A percentile compares a stretch with the other conserved stretches of the same genome.
These are phyloP conservation scores for Enhydra lutris DNA, from an alignment of 2,113 vertebrate species.

Conservation along the genomic window DNA sequence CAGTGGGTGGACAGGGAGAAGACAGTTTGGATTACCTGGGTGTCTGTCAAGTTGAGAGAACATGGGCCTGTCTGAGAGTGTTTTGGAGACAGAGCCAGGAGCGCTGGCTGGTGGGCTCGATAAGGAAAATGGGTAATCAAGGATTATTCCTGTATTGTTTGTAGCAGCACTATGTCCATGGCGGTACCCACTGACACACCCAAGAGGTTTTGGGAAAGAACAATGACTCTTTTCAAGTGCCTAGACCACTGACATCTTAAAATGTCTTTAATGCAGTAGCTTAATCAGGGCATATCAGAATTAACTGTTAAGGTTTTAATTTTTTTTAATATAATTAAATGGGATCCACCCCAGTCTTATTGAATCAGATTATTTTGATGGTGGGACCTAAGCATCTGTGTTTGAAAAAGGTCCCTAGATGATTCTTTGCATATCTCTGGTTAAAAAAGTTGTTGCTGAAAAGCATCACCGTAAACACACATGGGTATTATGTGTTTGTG, in stretches of 20 bases:
- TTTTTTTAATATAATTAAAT: not conserved
- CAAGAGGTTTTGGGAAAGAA: not conserved
- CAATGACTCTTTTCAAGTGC: not conserved
- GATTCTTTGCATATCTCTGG: not conserved
- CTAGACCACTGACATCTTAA: not conserved
- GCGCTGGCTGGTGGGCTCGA: rapidly evolving
- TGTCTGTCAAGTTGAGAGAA: not conserved
- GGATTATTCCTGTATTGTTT: not conserved
- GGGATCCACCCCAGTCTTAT: not conserved
- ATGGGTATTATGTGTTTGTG: not conserved
- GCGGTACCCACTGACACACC: not conserved
- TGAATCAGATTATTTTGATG: not conserved
- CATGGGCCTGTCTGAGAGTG: not conserved
- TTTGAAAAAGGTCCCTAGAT: not conserved
- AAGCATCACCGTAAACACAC: not conserved
- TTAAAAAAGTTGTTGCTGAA: not conserved
- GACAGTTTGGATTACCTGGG: not conserved
- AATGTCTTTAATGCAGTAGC: not conserved
- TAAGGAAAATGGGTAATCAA: not conserved
- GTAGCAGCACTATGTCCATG: not conserved
- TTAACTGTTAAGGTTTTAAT: not conserved
- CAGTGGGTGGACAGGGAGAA: not conserved
- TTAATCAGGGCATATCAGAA: not conserved
- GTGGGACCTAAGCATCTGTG: not conserved
- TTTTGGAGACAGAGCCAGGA: not conserved